Conservation (phyloP, 2,888 invertebrate genomes). For the Caenorhabditis sp. region DNA sequence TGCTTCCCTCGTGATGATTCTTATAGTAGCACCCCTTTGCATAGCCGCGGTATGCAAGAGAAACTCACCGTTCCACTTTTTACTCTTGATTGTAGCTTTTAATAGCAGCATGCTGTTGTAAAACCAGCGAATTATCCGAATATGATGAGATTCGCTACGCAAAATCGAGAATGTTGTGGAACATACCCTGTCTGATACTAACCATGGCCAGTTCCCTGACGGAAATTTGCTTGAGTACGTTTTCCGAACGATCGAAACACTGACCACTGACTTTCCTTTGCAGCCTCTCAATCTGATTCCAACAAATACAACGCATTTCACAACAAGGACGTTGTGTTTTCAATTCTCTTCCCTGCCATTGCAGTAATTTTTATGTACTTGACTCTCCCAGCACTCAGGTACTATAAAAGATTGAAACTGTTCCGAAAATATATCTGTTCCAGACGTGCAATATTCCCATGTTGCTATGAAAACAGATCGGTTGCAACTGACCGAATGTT, state of each 20-base stretch:
- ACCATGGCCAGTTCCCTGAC: constrained; percentile 7
- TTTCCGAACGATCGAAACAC: too few relatives aligned
- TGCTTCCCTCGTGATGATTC: constrained; percentile 11
- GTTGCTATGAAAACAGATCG: background rate
- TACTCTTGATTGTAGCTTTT: constrained; percentile 1
- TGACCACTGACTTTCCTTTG: too few relatives aligned
- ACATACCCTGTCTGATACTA: constrained; percentile 22
- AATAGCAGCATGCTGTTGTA: background rate
- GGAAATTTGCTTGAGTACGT: constrained; percentile 21
- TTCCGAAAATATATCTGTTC: background rate
- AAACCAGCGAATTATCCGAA: constrained; percentile 9
- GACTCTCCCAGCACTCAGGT: constrained; percentile 29
- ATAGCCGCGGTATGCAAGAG: background rate
- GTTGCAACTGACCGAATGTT: constrained; percentile 16
- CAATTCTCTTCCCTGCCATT: constrained; percentile 9
- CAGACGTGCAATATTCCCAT: constrained; percentile 32
- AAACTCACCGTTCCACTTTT: background rate
- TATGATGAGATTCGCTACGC: constrained; percentile 5
- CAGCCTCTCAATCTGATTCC: constrained; percentile 8
- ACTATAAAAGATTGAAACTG: background rate
- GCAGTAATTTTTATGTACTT: background rate
- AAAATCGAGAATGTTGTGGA: constrained; percentile 33
- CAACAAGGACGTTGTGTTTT: constrained; percentile 18
- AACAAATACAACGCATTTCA: constrained; percentile 15
- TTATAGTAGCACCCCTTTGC: constrained; percentile 16